phyloP scores from a whole-genome alignment of 2,888 invertebrate genomes.

The Serripes groenlandicus region DNA sequence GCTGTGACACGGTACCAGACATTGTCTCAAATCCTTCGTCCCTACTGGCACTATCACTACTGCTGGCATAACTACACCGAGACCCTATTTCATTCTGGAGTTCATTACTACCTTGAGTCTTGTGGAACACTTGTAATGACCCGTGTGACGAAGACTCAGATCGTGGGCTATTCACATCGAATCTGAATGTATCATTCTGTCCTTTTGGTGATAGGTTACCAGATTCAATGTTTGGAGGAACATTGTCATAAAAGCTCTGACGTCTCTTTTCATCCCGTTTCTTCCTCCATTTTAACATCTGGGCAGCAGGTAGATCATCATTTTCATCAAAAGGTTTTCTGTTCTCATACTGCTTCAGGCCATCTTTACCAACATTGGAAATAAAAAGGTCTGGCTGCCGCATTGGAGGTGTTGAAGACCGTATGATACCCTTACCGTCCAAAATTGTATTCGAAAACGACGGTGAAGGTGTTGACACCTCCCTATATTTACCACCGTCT shows the following conservation, averaged over 20 bases:
- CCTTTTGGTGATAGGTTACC: slow-evolving; percentile 68
- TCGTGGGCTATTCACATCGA: slow-evolving; percentile 66
- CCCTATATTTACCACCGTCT: slow-evolving; percentile 32
- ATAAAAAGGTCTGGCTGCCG: slow-evolving; percentile 40
- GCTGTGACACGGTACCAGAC: slow-evolving; percentile 82
- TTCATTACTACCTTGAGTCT: slow-evolving; percentile 73
- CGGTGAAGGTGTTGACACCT: slow-evolving; percentile 41
- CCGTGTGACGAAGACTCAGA: slow-evolving; percentile 49
- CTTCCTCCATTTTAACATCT: slow-evolving; percentile 78
- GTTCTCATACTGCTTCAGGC: slow-evolving; percentile 40
- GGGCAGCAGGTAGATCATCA: slow-evolving; percentile 74
- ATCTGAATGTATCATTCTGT: slow-evolving; percentile 39
- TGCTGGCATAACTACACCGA: slow-evolving; percentile 80
- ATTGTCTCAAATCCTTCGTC: slow-evolving; percentile 85
- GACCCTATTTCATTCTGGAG: slow-evolving; percentile 79
- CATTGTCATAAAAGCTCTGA: slow-evolving; percentile 81
- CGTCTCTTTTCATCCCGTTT: slow-evolving; percentile 71
- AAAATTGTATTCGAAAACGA: slow-evolving; percentile 48
- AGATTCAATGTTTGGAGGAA: slow-evolving; percentile 68
- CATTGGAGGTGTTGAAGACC: slow-evolving; percentile 44
- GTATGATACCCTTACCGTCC: slow-evolving; percentile 39
- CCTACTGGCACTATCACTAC: slow-evolving; percentile 77
- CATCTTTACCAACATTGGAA: slow-evolving; percentile 58
- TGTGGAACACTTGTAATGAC: slow-evolving; percentile 62
- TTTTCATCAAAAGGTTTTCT: slow-evolving; percentile 64